phyloP scores from a whole-genome alignment of 1,140 invertebrate genomes.

The Cephus cinctus region DNA sequence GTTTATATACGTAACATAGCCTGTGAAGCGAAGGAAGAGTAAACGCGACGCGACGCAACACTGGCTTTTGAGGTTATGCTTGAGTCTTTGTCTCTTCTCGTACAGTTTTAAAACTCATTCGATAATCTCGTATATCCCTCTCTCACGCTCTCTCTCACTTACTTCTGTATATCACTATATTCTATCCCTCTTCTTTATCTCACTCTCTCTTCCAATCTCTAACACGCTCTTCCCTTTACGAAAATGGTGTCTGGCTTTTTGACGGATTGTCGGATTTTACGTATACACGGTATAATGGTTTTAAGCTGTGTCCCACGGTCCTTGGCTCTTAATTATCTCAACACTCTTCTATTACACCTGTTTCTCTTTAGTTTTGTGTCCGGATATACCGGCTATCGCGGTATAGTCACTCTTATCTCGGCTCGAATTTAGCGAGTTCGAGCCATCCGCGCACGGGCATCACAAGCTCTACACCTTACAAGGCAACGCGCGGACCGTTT shows the following conservation, averaged over 20 bases:
- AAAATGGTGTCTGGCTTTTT: too few relatives aligned
- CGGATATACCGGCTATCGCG: slow-evolving; percentile 23
- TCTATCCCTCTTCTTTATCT: slow-evolving; percentile 18
- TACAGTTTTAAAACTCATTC: slow-evolving; percentile 8
- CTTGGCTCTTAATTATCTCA: too few relatives aligned
- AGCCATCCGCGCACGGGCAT: slow-evolving; percentile 31
- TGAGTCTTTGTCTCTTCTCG: slow-evolving; percentile 1
- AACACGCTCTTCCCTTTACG: too few relatives aligned
- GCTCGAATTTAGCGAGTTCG: slow-evolving; percentile 25
- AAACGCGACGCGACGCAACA: slow-evolving; percentile 14
- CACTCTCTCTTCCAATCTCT: slow-evolving; percentile 9
- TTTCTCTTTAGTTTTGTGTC: slow-evolving; percentile 8
- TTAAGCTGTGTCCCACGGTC: slow-evolving; percentile 20
- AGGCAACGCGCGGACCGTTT: slow-evolving; percentile 44
- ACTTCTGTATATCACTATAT: background rate
- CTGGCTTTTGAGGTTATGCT: too few relatives aligned
- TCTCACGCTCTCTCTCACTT: background rate
- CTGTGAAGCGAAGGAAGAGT: too few relatives aligned
- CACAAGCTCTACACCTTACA: slow-evolving; percentile 34
- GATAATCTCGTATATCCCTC: too few relatives aligned
- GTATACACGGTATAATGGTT: slow-evolving; percentile 39
- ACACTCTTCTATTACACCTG: slow-evolving; percentile 19
- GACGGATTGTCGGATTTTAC: slow-evolving; percentile 47
- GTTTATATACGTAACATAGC: too few relatives aligned
- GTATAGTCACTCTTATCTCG: slow-evolving; percentile 11